Percentiles rank a stretch among this genome's conserved stretches.
These are phyloP conservation scores for Apodemia zela DNA, from an alignment of 2,888 invertebrate species.

Conservation along the genomic window DNA sequence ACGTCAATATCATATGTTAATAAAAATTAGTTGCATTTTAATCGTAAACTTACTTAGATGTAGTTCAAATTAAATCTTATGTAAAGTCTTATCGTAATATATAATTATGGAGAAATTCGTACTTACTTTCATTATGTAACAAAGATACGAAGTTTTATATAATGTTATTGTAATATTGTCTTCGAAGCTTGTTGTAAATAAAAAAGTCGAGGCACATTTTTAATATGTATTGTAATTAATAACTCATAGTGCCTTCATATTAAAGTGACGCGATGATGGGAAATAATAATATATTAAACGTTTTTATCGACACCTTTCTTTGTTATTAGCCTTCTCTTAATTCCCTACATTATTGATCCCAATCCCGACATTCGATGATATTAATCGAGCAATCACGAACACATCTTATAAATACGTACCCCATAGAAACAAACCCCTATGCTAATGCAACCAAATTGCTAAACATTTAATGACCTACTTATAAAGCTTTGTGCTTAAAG, in stretches of 20 bases:
- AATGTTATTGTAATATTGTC: slow-evolving; percentile 7
- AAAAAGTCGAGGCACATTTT: slow-evolving; percentile 47
- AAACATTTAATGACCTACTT: slow-evolving; percentile 61
- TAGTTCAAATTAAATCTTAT: not conserved
- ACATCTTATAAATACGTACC: slow-evolving; percentile 41
- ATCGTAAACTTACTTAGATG: not conserved
- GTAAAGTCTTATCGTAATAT: not conserved
- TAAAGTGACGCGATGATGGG: slow-evolving; percentile 65
- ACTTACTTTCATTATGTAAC: not conserved
- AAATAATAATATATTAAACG: slow-evolving; percentile 43
- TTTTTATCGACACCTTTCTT: slow-evolving; percentile 33
- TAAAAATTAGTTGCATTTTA: not conserved
- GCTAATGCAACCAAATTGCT: slow-evolving; percentile 59
- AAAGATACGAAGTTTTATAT: not conserved
- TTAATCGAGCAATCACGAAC: slow-evolving; percentile 45
- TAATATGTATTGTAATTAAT: slow-evolving; percentile 39
- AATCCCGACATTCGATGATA: slow-evolving; percentile 37
- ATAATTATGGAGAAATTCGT: not conserved
- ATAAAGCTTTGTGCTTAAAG: slow-evolving; percentile 43
- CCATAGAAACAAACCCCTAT: slow-evolving; percentile 53
- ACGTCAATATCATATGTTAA: slow-evolving; percentile 23
- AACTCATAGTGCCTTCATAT: slow-evolving; percentile 56
- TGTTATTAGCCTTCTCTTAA: slow-evolving; percentile 26
- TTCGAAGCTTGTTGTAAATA: not conserved
- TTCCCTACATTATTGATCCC: slow-evolving; percentile 24